Evolutionary conservation across 1,140 invertebrate species (phyloP), one percentile per base, ranked within the genome.

Genomic region (Dufourea novaeangliae): DNA sequence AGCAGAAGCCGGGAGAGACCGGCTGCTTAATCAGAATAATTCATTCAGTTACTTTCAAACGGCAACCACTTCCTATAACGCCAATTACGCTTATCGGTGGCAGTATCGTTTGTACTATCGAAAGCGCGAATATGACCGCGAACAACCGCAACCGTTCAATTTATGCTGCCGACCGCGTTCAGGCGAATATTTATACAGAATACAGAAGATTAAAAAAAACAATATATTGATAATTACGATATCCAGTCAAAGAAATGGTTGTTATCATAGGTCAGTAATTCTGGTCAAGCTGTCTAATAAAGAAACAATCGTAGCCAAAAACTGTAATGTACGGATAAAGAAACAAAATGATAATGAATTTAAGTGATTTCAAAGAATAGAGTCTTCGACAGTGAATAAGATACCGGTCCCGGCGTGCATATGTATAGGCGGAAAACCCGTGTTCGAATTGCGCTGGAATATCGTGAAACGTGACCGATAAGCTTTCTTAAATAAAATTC

Each of bases 51-150:
- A 20, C 34, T 76, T 57, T 63, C 29, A 29, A 76, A 75, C 54
- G 56, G 56, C 71, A 78, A 75, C 82, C 83, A 84, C 82, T 85
- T 85, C 82, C 83, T 85, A 83, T 72, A 83, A 83, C 62, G 67
- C 52, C 78, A 77, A 85, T 85, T 83, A 71, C 67, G 14, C 63
- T 81, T 85, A 85, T 85, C 83, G 54, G n/a, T 12, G 11, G 22
- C 22, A 14, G 64, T 84, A 76, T 84, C 80, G 71, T 71, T 71
- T 63, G 39, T 62, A 29, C 56, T 84, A 84, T 84, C 80, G 20
- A 68, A 41, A 1, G 20, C 20, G 41, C 20, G 59, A 52, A 52
- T 5, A 29, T 0, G 46, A 39, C n/a, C 12, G 32, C 22, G 61
- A 12, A 46, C 5, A 44, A 59, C 52, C 63, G 63, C 39, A 12